Base-by-base conservation (phyloP, 2,888 invertebrate genomes). In the Perdita meconis region DNA sequence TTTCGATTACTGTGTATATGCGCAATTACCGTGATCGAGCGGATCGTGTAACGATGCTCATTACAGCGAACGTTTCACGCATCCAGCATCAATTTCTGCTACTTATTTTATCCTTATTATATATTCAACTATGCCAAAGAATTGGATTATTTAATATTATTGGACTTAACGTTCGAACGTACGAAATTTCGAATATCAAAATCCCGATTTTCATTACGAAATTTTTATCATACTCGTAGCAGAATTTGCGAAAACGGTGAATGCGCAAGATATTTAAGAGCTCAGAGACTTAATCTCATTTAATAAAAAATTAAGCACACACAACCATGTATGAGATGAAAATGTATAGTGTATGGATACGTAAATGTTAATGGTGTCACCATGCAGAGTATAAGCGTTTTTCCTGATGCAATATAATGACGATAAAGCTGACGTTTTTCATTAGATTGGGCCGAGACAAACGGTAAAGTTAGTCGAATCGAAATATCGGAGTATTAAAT, bases 1-100 rank as follows among this genome's bases (percentile, higher is more conserved):
- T 87, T 75, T 74, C 76, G 69, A 81, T 83, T 73, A 57, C 36
- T 57, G 36, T 59, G 59, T 79, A 74, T 79, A 68, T 83, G 77
- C 79, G 88, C 78, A 78, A 75, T 81, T 78, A 79, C 53, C 5
- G 6, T 16, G 57, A 57, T 61, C 36, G 57, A 24, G 40, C 57
- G 42, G 40, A 56, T 34, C 34, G 40, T 24, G 40, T 19, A 22
- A 72, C 8, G 10, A 56, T 22, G 47, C 42, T 47, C 24, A 38
- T 51, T 57, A 26, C 16, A 12, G 36, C 34, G 19, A 2, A 22
- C 36, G 36, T 40, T n/a, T 57, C 16, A n/a, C 36, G 24, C 12
- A 24, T 59, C 16, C 24, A 10, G n/a, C 10, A 38, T 13, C 53
- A 38, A 51, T 19, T 13, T 3, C 55, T 57, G 40, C 13, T 19